Base-by-base conservation (phyloP, 1,140 invertebrate genomes). In the Habropoda laboriosa region DNA sequence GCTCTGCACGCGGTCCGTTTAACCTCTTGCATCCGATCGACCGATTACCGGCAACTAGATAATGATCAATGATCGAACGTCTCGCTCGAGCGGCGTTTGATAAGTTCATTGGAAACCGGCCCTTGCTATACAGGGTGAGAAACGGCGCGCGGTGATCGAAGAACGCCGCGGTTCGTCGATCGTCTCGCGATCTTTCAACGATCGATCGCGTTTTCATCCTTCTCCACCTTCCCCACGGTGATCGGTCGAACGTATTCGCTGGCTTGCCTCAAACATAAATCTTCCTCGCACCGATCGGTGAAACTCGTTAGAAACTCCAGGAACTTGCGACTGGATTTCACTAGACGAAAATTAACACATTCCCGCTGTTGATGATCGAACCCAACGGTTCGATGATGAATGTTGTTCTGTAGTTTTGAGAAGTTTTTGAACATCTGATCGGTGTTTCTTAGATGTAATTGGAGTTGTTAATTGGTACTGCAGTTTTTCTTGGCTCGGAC, bases 41-140 rank as follows among this genome's bases (percentile, higher is more conserved):
- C 72, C 30, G 67, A 64, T 83, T 79, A 80, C 70, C 58, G 30
- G 57, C 81, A 77, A 85, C 55, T 76, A 67, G 86, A 86, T 86
- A 87, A 87, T 82, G 76, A 86, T 87, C 83, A 63, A 80, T 70
- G 81, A 87, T 86, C 60, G 61, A 47, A 51, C 58, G 81, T 85
- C 70, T 81, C 82, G 80, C 82, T 83, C 42, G 75, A 77, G 21
- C 53, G 79, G 55, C 35, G 83, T 80, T 82, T 83, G 87, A 88
- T 85, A 87, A 88, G 87, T 88, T 88, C 35, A 88, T 87, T 87
- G 67, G 72, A 81, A 81, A 82, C 80, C 60, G 51, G 40, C 53
- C 42, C 12, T 71, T 7, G 4, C 51, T 35, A 16, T 40, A 71
- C 30, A 57, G 67, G 67, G 35, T 7, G 49, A 21, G 35, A 18